Evolutionary conservation across 1,140 invertebrate species (phyloP), one percentile per base, ranked within the genome.

Genomic region (Aphaenogaster rudis): DNA sequence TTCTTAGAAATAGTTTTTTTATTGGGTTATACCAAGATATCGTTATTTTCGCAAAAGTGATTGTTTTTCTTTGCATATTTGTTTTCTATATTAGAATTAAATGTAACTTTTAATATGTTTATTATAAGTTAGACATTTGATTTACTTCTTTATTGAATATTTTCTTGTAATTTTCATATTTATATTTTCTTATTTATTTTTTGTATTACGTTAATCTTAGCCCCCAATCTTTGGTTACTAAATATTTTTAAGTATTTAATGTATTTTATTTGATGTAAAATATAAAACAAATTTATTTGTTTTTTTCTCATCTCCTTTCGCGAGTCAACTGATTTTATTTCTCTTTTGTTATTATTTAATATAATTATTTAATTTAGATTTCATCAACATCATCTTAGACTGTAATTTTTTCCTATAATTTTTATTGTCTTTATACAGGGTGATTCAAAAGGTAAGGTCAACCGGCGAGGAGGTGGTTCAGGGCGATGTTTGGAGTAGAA

Each of bases 341-440:
- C 6, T 42, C n/a, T 33, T 71, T 48, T 71, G 6, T 71, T 48
- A 57, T 71, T 21, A 45, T 69, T 69, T 71, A 48, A 48, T 71
- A 48, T n/a, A 39, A 7, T 67, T 67, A 45, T 21, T 66, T 2
- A 66, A 42, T 39, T 59, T 67, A 67, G 3, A 21, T 67, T 67
- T 21, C 4, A 21, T 67, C 39, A 17, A 36, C 17, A 36, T 64
- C 15, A 11, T n/a, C 21, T 39, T 11, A 66, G 17, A 67, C 21
- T 13, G n/a, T 33, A 61, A 28, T 61, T 61, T 28, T 66, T n/a
- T 67, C 17, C 1, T 42, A 59, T 42, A 21, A 36, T 42, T 42
- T 42, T 67, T n/a, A 28, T 28, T 59, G 33, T 63, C 28, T 63
- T 63, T 63, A n/a, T 21, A 21, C n/a, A 21, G n/a, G n/a, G n/a